Evolutionary conservation across 53 echinoderm and acorn worm genomes (phyloP).

Genomic region (Holothuria scabra): DNA sequence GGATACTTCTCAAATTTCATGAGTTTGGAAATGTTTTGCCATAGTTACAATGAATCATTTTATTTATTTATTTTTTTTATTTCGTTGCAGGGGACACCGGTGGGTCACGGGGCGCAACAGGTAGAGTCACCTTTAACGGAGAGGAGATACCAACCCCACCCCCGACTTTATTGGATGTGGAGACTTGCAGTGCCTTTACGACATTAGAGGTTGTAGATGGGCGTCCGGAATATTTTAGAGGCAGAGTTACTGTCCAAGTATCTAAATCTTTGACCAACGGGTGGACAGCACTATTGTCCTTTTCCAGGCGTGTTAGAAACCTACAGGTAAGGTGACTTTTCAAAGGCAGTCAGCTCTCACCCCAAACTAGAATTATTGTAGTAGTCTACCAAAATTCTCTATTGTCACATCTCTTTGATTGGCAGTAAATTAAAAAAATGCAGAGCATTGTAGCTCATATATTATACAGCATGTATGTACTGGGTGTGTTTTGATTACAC

Average conservation of each 20-base stretch:
- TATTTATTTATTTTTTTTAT: neutral
- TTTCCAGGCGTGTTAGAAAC: conserved; percentile 53
- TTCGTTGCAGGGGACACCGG: neutral
- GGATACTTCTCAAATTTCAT: no score
- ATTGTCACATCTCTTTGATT: no score
- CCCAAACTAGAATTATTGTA: no score
- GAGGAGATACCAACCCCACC: neutral
- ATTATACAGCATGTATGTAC: no score
- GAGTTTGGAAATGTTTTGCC: neutral
- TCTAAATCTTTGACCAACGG: conserved; percentile 51
- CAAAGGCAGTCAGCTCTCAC: no score
- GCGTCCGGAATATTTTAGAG: conserved; percentile 68
- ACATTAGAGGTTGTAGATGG: conserved; percentile 49
- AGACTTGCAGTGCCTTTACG: neutral
- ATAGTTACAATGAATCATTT: no score
- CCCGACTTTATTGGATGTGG: neutral
- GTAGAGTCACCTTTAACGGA: neutral
- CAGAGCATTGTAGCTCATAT: no score
- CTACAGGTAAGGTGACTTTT: conserved; percentile 53
- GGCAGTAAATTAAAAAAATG: no score
- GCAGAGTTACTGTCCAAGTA: conserved; percentile 56
- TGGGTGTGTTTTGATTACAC: no score
- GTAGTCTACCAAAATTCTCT: no score
- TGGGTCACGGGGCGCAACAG: neutral
- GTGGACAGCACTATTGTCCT: conserved; percentile 62